Percentiles rank a stretch among this genome's conserved stretches.
These are phyloP conservation scores for Turdus rufiventris DNA, from an alignment of 2,113 vertebrate genomes.

Conservation along the genomic window DNA sequence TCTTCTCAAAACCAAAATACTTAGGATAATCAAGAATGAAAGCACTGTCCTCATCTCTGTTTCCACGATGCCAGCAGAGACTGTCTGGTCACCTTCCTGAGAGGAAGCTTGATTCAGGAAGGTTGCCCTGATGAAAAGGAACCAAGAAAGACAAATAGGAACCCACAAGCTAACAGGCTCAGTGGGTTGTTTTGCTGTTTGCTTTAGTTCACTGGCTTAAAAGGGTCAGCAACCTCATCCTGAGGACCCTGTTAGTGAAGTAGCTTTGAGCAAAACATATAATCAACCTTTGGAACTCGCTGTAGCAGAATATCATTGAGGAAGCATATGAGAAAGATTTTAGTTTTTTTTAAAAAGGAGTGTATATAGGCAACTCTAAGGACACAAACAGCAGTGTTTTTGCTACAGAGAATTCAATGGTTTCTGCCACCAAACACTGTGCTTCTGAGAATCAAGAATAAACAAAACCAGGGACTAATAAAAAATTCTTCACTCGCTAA, in stretches of 20 bases:
- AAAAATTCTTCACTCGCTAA: neutral
- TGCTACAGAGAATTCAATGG: neutral
- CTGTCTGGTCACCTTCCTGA: neutral
- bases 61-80: neutral
- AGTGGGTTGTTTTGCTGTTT: slow-evolving; percentile 19
- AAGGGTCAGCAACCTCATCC: slow-evolving; percentile 28
- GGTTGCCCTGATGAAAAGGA: neutral
- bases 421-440: neutral
- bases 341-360: neutral
- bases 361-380: neutral
- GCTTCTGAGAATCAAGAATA: neutral
- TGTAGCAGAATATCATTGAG: slow-evolving; percentile 40
- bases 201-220: slow-evolving; percentile 26
- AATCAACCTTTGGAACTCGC: slow-evolving; percentile 45
- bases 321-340: neutral
- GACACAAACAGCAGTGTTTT: neutral
- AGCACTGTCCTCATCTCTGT: neutral
- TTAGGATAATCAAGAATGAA: neutral
- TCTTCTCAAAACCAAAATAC: neutral
- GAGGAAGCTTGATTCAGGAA: neutral
- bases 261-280: slow-evolving; percentile 20
- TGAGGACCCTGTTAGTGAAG: slow-evolving; percentile 3
- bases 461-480: neutral
- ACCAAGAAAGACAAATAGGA: neutral
- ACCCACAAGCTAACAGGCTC: neutral